Percentiles rank a stretch among this genome's conserved stretches.
These are phyloP conservation scores for Aptenodytes patagonicus DNA, from an alignment of 2,113 vertebrate genomes.

Conservation along the genomic window DNA sequence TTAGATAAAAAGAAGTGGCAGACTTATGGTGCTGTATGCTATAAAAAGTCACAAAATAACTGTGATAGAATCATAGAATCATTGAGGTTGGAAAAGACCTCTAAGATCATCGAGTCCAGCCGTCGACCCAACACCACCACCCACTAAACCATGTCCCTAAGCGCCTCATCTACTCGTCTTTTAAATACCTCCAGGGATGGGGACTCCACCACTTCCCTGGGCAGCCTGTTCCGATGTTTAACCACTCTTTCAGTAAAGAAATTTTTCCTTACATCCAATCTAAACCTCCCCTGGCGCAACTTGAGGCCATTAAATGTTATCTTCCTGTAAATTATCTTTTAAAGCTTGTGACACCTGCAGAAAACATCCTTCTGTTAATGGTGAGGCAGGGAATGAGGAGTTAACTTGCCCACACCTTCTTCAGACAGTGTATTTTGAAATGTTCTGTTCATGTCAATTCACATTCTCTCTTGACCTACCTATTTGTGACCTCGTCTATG, in stretches of 20 bases:
- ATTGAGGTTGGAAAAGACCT: too few species aligned
- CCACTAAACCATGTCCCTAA: too few species aligned
- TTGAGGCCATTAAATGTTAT: not conserved
- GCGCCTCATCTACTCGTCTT: too few species aligned
- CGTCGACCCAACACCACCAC: too few species aligned
- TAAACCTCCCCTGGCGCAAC: too few species aligned
- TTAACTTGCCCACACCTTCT: not conserved
- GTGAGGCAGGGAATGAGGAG: not conserved
- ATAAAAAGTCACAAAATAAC: not conserved
- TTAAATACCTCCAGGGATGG: too few species aligned
- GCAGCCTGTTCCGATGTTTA: too few species aligned
- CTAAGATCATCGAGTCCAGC: too few species aligned
- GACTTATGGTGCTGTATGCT: not conserved
- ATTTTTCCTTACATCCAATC: too few species aligned
- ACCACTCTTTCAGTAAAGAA: too few species aligned
- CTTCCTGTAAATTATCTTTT: not conserved
- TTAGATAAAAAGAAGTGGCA: not conserved
- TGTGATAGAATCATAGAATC: not conserved
- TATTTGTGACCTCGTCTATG: accelerated
- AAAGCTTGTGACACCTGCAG: not conserved
- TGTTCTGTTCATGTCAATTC: not conserved
- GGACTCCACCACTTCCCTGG: too few species aligned
- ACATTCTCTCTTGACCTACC: not conserved
- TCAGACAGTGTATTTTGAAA: not conserved
- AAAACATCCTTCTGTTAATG: not conserved